These are phyloP conservation scores for Eulemur rubriventer DNA, from an alignment of 2,797 vertebrate species.

Conservation along the genomic window DNA sequence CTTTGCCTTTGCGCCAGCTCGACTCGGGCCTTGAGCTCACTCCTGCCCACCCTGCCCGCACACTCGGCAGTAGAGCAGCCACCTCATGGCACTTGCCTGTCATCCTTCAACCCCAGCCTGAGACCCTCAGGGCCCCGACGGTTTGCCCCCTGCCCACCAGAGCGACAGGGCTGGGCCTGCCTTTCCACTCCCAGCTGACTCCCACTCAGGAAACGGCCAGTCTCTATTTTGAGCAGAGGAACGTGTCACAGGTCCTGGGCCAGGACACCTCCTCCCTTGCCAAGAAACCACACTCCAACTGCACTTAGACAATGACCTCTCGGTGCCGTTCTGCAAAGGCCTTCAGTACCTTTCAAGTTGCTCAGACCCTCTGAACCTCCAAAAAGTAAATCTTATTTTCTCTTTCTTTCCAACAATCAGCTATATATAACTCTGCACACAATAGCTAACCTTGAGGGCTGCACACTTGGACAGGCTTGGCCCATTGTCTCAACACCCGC, in stretches of 20 bases:
- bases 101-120: neutral
- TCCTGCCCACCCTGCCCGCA: no score
- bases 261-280: neutral
- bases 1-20: neutral
- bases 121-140: neutral
- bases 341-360: neutral
- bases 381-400: constrained; percentile 65
- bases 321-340: neutral
- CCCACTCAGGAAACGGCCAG: constrained; percentile 50
- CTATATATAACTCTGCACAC: constrained; percentile 55
- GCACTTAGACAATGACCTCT: constrained; percentile 34
- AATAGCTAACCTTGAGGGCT: constrained; percentile 52
- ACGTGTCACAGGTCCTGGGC: constrained; percentile 5
- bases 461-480: constrained; percentile 4
- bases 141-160: neutral
- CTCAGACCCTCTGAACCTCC: neutral
- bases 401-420: constrained; percentile 9
- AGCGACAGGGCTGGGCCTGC: neutral
- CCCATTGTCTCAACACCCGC: constrained; percentile 44
- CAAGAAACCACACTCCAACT: constrained; percentile 47
- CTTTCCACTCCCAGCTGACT: neutral
- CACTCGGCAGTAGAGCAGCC: neutral
- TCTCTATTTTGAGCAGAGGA: constrained; percentile 71
- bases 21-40: neutral
- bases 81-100: neutral